A percentile compares a stretch with the other conserved stretches of the same genome.
Evolutionary conservation across 2,797 vertebrate species (phyloP).

Genomic region (Scleropages formosus): DNA sequence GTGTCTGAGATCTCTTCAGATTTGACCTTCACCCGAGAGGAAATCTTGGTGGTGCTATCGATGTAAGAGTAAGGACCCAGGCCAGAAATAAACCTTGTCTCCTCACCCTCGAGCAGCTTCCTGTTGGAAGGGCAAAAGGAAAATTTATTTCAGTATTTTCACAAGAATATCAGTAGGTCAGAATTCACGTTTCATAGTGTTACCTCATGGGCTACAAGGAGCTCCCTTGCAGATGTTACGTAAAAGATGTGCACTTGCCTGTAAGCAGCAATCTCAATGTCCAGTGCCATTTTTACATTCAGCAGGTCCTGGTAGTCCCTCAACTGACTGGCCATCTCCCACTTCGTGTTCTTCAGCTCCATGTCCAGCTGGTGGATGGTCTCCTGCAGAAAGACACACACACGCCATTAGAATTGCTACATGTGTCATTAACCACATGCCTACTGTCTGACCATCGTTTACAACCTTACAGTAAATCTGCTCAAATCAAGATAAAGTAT

Average conservation of each 20-base stretch:
- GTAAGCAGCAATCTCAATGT: conserved; percentile 93
- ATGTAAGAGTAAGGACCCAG: conserved; percentile 74
- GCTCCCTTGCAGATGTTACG: background rate
- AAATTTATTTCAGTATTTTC: conserved; percentile 10
- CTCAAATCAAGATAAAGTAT: no score
- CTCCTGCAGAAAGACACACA: conserved; percentile 65
- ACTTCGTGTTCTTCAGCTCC: conserved; percentile 88
- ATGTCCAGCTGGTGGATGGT: conserved; percentile 85
- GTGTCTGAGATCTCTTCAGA: conserved; percentile 84
- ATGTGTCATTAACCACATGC: background rate
- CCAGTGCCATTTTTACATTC: conserved; percentile 95
- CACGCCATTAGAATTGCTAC: background rate
- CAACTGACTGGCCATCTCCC: conserved; percentile 93
- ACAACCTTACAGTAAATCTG: no score
- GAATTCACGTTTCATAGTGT: background rate
- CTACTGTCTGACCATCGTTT: background rate
- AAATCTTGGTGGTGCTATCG: conserved; percentile 64
- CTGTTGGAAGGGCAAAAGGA: conserved; percentile 58
- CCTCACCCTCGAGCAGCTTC: conserved; percentile 89
- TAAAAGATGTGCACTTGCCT: conserved; percentile 66
- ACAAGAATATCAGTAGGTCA: background rate
- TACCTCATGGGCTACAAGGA: background rate
- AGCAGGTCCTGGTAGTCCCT: conserved; percentile 92
- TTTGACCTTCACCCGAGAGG: conserved; percentile 79
- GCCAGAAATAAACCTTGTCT: conserved; percentile 79